A percentile compares a stretch with the other conserved stretches of the same genome.
These are phyloP conservation scores for Noctua fimbriata DNA, from an alignment of 2,888 invertebrate genomes.

Conservation along the genomic window DNA sequence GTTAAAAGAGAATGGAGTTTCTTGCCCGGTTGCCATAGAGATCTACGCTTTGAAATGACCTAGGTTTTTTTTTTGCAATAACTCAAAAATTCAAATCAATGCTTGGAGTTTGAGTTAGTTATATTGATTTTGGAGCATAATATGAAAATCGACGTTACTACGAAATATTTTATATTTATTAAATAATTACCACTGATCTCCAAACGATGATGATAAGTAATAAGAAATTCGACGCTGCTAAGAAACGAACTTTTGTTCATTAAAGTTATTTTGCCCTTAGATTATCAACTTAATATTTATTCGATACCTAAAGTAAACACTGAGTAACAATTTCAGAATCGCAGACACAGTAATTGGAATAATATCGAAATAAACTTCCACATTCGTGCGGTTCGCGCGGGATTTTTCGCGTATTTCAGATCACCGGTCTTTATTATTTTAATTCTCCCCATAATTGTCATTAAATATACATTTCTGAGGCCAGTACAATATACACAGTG, in stretches of 20 bases:
- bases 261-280: no score
- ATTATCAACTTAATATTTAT: slow-evolving; percentile 4
- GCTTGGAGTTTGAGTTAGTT: no score
- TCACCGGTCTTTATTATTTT: slow-evolving; percentile 55
- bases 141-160: no score
- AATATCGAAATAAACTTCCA: slow-evolving; percentile 27
- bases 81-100: no score
- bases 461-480: slow-evolving; percentile 72
- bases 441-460: slow-evolving; percentile 50
- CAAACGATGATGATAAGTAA: no score
- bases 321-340: slow-evolving; percentile 19
- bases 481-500: slow-evolving; percentile 42
- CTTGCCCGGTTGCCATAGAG: neutral
- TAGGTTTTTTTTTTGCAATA: neutral
- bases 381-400: slow-evolving; percentile 1
- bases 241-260: neutral
- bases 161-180: no score
- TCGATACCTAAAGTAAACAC: slow-evolving; percentile 1
- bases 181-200: no score
- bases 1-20: neutral
- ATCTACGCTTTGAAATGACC: neutral
- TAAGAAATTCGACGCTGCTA: no score
- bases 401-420: slow-evolving; percentile 46
- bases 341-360: slow-evolving; percentile 38
- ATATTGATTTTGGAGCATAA: no score